Conservation (phyloP, 2,113 vertebrate genomes). For the Callaeas wilsoni region DNA sequence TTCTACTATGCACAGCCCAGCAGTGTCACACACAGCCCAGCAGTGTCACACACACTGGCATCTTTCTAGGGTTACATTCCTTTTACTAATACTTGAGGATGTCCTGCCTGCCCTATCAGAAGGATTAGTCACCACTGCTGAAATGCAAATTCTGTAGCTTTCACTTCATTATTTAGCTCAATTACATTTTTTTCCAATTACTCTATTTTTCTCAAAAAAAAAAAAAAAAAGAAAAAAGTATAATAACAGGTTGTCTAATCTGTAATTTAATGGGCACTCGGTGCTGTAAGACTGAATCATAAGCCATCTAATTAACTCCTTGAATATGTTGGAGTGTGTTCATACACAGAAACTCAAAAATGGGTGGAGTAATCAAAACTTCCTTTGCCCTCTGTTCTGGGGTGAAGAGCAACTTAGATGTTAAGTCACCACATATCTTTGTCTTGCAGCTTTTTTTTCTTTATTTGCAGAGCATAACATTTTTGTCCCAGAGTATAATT, state of each 20-base stretch:
- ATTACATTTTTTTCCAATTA: background rate
- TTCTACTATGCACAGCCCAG: background rate
- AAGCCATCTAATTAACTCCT: background rate
- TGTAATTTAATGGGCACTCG: background rate
- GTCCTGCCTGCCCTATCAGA: background rate
- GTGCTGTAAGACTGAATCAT: background rate
- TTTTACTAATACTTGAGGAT: background rate
- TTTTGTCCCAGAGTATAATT: slow-evolving; percentile 5
- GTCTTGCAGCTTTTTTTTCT: slow-evolving; percentile 7
- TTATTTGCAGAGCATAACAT: slow-evolving; percentile 1
- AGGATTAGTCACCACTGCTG: background rate
- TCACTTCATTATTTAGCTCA: background rate
- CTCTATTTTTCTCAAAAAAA: background rate
- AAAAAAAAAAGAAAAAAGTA: background rate
- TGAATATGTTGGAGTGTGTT: background rate
- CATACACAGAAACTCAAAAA: background rate
- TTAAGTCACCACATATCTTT: background rate
- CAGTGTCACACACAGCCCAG: background rate
- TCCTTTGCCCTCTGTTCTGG: background rate
- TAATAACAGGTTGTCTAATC: background rate
- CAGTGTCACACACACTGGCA: too few relatives aligned
- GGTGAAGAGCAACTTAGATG: background rate
- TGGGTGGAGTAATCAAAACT: background rate
- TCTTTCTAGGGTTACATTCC: background rate
- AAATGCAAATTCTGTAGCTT: background rate